Evolutionary conservation across 2,888 invertebrate genomes (phyloP), one percentile per base, ranked within the genome.

Genomic region (Gymnoscelis rufifasciata): DNA sequence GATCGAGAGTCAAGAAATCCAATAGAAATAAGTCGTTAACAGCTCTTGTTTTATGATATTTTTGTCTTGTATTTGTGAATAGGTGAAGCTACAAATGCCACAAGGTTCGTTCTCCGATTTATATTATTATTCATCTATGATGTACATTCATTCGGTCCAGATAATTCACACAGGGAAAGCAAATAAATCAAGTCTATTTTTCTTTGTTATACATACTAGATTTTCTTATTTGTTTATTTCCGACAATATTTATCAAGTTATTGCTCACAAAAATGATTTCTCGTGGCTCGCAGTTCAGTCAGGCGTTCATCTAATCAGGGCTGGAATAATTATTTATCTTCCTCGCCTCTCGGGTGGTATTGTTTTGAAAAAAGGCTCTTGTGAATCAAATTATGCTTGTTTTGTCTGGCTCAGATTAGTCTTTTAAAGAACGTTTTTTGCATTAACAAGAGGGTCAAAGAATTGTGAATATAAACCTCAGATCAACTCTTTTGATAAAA

Each of bases 251-350:
- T 13, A 37, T 26, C 13, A 37, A n/a, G 26, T 37, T 37, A 37
- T 37, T 26, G 26, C 13, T 14, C 33, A n/a, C 19, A 23, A 35
- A 35, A 35, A 19, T 33, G 1, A 35, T 35, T 23, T 19, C 3
- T 15, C 7, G 3, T 19, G 35, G 6, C 19, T 35, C 19, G 33
- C 10, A 35, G 15, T 35, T 14, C 10, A 19, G 19, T 19, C 11
- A 35, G 23, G 23, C 38, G 42, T 35, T 43, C 24, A 47, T 42
- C 42, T 47, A 39, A 47, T 49, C 41, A 47, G 19, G 19, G 41
- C 26, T 11, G 37, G 38, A 14, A 43, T 51, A 49, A 52, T 56
- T 56, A 51, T 56, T 54, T 54, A 43, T 52, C 48, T 45, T 39
- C 40, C n/a, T n/a, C 30, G 35, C 31, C 15, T 42, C 36, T 47